These are phyloP conservation scores for Cydia amplana DNA, from an alignment of 1,140 invertebrate genomes.

Conservation along the genomic window DNA sequence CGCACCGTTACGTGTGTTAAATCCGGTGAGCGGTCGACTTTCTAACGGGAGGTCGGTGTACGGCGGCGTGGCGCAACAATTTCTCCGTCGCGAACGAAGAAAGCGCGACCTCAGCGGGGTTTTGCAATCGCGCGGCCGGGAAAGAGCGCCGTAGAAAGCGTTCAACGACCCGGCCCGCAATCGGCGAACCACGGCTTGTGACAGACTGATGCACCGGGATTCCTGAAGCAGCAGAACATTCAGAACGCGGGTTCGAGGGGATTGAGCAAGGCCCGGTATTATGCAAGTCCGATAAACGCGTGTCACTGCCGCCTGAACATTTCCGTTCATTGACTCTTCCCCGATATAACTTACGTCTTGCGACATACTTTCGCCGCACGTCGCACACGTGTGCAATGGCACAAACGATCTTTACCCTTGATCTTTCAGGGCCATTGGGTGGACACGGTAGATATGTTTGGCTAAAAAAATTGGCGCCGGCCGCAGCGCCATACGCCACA, in stretches of 20 bases:
- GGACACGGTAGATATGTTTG: constrained; percentile 41
- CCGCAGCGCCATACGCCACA: constrained; percentile 35
- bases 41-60: constrained; percentile 78
- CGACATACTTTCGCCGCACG: constrained; percentile 64
- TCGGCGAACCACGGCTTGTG: constrained; percentile 45
- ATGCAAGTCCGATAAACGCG: constrained; percentile 72
- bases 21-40: constrained; percentile 78
- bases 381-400: constrained; percentile 47
- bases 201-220: constrained; percentile 53
- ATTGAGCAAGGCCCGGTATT: constrained; percentile 67
- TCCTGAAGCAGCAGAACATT: constrained; percentile 43
- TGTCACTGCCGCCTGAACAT: constrained; percentile 75
- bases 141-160: constrained; percentile 71
- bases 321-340: constrained; percentile 79
- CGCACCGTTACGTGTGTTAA: constrained; percentile 77
- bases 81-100: constrained; percentile 79
- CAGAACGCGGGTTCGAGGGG: constrained; percentile 41
- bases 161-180: constrained; percentile 41
- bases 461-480: constrained; percentile 37
- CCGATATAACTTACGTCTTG: constrained; percentile 66
- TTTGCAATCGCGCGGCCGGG: constrained; percentile 71
- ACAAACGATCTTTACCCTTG: constrained; percentile 45
- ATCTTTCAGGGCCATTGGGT: constrained; percentile 55
- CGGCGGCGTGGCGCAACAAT: constrained; percentile 76
- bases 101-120: constrained; percentile 74